Base-by-base conservation (phyloP, 1,140 invertebrate genomes). In the Pseudomyrmex sp. region DNA sequence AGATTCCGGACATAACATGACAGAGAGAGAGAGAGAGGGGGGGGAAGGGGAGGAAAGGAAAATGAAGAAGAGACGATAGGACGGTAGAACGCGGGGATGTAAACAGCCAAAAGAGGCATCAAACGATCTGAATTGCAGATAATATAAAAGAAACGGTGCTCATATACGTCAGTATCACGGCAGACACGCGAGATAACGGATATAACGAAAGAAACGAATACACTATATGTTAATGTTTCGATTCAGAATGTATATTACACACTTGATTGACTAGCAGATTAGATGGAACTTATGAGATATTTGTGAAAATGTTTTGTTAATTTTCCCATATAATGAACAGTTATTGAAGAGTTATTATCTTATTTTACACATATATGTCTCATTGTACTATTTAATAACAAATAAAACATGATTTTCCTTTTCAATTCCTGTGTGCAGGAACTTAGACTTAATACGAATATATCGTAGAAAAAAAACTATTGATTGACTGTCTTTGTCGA, bases 1-100 rank as follows among this genome's bases (percentile, higher is more conserved):
- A 92, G 89, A 93, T 93, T 93, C 92, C 84, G 65, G 70, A 35
- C 35, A 50, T 62, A 58, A 76, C 46, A 56, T 50, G 83, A 65
- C 79, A 59, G 73, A 23, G 20, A 56, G 35, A 50, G n/a, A 82
- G 62, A 80, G 20, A 18, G 48, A 35, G 79, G 76, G 61, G 83
- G 26, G 48, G 56, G 61, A 54, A 82, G 48, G 18, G 20, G 56
- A 66, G 13, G 54, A 23, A 83, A 15, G 20, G 35, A 35, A 35
- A 5, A 35, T 35, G 35, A 35, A 75, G 68, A 66, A 85, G 46
- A 56, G 56, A 84, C 23, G 26, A 18, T 44, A 23, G 46, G 23
- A 26, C 10, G 61, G 35, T 58, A 46, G 65, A 80, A 72, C 15
- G 54, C 20, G 44, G 12, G 15, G 18, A 50, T 15, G 9, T 20